Evolutionary conservation across 2,888 invertebrate genomes (phyloP).

Genomic region (Drosophila glabriapex): DNA sequence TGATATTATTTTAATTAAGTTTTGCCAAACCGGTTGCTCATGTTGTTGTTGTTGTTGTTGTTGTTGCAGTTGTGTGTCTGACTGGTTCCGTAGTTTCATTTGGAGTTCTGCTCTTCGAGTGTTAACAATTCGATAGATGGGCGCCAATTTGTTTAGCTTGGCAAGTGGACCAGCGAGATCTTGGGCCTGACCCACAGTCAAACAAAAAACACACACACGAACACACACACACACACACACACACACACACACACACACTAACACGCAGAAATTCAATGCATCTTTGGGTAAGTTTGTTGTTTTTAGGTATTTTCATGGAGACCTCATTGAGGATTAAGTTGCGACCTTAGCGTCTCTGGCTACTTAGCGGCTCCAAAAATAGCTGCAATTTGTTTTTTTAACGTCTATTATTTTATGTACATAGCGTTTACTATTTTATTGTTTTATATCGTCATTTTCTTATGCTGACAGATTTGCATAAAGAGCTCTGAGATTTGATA

Average conservation of each 20-base stretch:
- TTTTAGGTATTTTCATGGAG: slow-evolving; percentile 34
- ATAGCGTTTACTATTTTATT: slow-evolving; percentile 5
- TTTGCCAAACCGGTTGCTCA: slow-evolving; percentile 78
- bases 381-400: slow-evolving; percentile 67
- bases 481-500: slow-evolving; percentile 49
- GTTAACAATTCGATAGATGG: slow-evolving; percentile 80
- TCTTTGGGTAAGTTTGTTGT: slow-evolving; percentile 41
- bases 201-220: background rate
- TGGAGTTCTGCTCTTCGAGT: slow-evolving; percentile 69
- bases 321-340: slow-evolving; percentile 75
- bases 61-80: slow-evolving; percentile 23
- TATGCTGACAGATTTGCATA: slow-evolving; percentile 60
- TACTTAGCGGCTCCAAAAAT: slow-evolving; percentile 83
- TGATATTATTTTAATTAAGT: slow-evolving; percentile 84
- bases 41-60: slow-evolving; percentile 36
- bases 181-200: slow-evolving; percentile 41
- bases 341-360: slow-evolving; percentile 80
- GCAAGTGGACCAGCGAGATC: slow-evolving; percentile 60
- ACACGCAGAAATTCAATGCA: slow-evolving; percentile 36
- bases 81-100: slow-evolving; percentile 68
- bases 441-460: slow-evolving; percentile 19
- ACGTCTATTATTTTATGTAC: slow-evolving; percentile 47
- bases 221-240: background rate
- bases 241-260: background rate
- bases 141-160: slow-evolving; percentile 78